Evolutionary conservation across 2,113 vertebrate species (phyloP).

Genomic region (Isurus oxyrinchus): DNA sequence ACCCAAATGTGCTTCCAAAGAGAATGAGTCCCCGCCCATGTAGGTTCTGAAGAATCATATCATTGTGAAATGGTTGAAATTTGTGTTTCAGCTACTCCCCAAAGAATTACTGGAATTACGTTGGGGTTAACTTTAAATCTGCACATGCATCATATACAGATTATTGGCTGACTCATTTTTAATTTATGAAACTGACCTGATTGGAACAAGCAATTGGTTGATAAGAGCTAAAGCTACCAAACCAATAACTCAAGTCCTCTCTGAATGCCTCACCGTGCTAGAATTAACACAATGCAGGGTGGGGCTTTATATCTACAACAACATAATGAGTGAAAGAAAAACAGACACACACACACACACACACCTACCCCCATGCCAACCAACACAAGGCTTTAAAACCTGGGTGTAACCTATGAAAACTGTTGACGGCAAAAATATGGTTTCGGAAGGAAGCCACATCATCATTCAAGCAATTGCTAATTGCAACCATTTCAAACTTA

Average conservation of each 20-base stretch:
- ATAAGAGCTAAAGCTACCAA: not conserved
- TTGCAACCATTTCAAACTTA: constrained; percentile 45
- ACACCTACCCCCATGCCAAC: not conserved
- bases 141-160: too few relatives aligned
- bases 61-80: not conserved
- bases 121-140: not conserved
- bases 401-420: not conserved
- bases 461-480: not conserved
- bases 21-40: not conserved
- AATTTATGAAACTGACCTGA: constrained; percentile 17
- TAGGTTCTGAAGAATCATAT: not conserved
- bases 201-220: not conserved
- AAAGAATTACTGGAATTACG: not conserved
- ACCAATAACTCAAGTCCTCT: not conserved
- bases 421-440: not conserved
- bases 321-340: not conserved
- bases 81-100: not conserved
- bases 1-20: not conserved
- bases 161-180: not conserved
- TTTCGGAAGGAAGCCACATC: not conserved
- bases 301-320: not conserved
- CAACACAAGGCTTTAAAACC: not conserved
- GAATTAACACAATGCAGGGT: not conserved
- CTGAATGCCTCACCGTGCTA: not conserved
- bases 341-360: not conserved